Base-by-base conservation (phyloP, 2,113 vertebrate species). In the Uria lomvia region DNA sequence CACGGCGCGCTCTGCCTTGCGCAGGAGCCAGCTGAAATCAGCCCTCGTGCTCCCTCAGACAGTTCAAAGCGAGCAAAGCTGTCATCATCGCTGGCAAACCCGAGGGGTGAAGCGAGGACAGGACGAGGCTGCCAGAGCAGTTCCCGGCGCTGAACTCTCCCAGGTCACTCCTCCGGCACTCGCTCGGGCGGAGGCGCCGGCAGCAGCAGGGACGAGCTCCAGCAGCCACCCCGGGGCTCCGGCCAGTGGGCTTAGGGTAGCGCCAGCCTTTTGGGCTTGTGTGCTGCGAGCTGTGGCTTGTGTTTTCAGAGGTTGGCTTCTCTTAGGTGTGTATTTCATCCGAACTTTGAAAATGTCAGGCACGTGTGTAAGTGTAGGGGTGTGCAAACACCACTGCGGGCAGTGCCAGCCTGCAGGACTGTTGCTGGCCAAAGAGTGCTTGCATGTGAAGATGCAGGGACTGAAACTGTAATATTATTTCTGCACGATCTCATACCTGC, bases 31-130 rank as follows among this genome's bases (percentile, higher is more conserved):
- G 91, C 92, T 94, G 83, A 96, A 75, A 21, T 70, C 92, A 50
- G 86, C 88, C 76, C 92, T 94, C 22, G 13, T 72, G 89, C 80
- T 97, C 70, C 1, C 1, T 89, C 95, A 95, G 90, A 77, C 79
- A 58, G 88, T 91, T 96, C 96, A 92, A 94, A 95, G 96, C 65
- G 11, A 92, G 76, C 76, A 92, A 63, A 91, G 83, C 92, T 97
- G 91, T 97, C 95, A 94, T 96, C 96, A 91, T 77, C 0, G 15
- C 83, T 95, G 96, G 96, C 92, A 81, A 74, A 76, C 70, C 70
- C 2, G 0, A 81, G 53, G 88, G 96, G 96, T 95, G 81, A 96
- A 5, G 22, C 5, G 27, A 97, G 94, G 95, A 97, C 96, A 96
- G 88, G 89, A 78, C 1, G 32, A 77, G 91, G 72, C 94, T 94